Evolutionary conservation across 2,797 vertebrate genomes (phyloP), one percentile per base, ranked within the genome.

Genomic region (Malacoraja senta): DNA sequence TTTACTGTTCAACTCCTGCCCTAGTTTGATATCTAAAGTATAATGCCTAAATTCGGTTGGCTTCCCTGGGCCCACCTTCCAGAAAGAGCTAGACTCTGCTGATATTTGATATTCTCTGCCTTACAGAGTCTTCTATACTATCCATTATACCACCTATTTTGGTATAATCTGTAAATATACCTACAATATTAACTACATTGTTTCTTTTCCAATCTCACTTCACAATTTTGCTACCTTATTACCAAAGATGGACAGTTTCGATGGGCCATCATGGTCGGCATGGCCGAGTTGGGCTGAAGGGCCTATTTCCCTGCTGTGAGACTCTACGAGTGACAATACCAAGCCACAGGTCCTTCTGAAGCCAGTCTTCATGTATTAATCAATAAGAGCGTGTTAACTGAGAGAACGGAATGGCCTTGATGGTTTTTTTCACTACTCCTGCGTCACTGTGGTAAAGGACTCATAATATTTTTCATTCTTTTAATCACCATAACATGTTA

Each of bases 401-500:
- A 74, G 71, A 12, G 26, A 92, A 21, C 26, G 38, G n/a, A 68
- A 88, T 76, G 13, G n/a, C 10, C 90, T 29, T 44, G 44, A 92
- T 12, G 26, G 38, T n/a, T 74, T 9, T 53, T 53, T 74, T 53
- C 71, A 92, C 13, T 76, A 44, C 26, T 76, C 38, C 71, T 74
- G 65, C 15, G 13, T 38, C 29, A 74, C 71, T 58, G 71, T 76
- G 35, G 32, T 91, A 9, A 1, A 68, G 90, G 44, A 58, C 38
- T 92, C 90, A 72, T 38, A 92, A 92, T 92, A 92, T 92, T 92
- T 92, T 91, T 92, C 71, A 44, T 91, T 91, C 35, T 74, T 72
- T 68, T 74, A 71, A 44, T 53, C 68, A 74, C 71, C 68, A 92
- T 58, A 92, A 92, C 90, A 92, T 92, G 90, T 92, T 92, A 76